Conservation (phyloP, 2,797 vertebrate genomes). For the Tokudaia tokunoshimensis region DNA sequence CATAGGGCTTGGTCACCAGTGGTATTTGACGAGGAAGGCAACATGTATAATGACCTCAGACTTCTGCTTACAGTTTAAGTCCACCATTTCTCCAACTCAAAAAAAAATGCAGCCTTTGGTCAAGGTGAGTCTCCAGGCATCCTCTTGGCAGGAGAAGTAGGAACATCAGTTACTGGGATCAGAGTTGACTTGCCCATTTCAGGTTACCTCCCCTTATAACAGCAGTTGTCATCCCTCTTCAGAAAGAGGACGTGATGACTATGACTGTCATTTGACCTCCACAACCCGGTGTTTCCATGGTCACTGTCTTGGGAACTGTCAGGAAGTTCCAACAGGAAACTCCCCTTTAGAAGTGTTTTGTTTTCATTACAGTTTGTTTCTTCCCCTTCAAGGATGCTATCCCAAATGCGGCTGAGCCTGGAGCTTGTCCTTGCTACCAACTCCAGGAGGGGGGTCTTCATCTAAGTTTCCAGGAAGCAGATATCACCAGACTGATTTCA, state of each 20-base stretch:
- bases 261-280: background rate
- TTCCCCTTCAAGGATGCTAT: constrained; percentile 72
- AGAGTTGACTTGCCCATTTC: background rate
- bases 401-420: constrained; percentile 51
- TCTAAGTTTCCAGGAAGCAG: background rate
- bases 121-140: background rate
- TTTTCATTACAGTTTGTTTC: constrained; percentile 79
- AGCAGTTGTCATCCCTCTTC: background rate
- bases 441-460: background rate
- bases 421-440: background rate
- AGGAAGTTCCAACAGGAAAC: constrained; percentile 79
- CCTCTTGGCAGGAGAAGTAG: background rate
- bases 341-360: constrained; percentile 76
- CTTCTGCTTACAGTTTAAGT: background rate
- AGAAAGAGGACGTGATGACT: constrained; percentile 21
- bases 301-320: constrained; percentile 72
- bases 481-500: accelerated
- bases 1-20: background rate
- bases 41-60: background rate
- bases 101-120: background rate
- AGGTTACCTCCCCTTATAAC: background rate
- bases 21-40: background rate
- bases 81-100: background rate
- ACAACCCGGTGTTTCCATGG: constrained; percentile 64
- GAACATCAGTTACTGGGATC: background rate